Evolutionary conservation across 2,113 vertebrate species (phyloP).

Genomic region (Pimephales promelas): DNA sequence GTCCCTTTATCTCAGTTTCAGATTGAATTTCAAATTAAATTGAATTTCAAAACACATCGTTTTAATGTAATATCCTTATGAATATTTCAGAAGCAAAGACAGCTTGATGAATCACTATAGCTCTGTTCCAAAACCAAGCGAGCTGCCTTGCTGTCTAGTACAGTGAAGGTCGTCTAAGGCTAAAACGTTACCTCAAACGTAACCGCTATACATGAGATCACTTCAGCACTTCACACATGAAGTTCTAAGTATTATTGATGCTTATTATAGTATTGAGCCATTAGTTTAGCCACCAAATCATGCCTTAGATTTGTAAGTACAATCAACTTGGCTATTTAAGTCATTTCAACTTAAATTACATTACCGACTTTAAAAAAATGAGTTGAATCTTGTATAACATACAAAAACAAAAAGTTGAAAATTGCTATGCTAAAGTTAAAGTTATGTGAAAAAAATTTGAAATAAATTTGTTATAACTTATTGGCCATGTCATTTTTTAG

Average conservation of each 20-base stretch:
- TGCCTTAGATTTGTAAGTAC: no score
- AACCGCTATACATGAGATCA: not conserved
- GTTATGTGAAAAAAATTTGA: no score
- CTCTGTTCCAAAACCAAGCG: not conserved
- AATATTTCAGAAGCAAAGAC: not conserved
- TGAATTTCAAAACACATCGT: not conserved
- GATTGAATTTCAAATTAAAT: not conserved
- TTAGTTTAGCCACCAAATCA: not conserved
- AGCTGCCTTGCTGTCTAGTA: not conserved
- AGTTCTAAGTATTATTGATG: not conserved
- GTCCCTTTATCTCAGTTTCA: conserved; percentile 60
- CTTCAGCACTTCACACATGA: not conserved
- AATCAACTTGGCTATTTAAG: no score
- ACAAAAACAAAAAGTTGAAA: no score
- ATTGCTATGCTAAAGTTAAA: no score
- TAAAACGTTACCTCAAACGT: not conserved
- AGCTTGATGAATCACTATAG: conserved; percentile 2
- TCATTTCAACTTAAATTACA: no score
- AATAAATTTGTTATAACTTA: no score
- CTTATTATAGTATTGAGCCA: not conserved
- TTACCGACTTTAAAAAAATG: no score
- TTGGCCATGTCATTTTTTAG: no score
- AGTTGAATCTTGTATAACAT: no score
- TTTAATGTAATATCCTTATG: conserved; percentile 4
- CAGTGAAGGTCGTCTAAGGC: not conserved